Base-by-base conservation (phyloP, 2,113 vertebrate genomes). In the Vanacampus margaritifer region DNA sequence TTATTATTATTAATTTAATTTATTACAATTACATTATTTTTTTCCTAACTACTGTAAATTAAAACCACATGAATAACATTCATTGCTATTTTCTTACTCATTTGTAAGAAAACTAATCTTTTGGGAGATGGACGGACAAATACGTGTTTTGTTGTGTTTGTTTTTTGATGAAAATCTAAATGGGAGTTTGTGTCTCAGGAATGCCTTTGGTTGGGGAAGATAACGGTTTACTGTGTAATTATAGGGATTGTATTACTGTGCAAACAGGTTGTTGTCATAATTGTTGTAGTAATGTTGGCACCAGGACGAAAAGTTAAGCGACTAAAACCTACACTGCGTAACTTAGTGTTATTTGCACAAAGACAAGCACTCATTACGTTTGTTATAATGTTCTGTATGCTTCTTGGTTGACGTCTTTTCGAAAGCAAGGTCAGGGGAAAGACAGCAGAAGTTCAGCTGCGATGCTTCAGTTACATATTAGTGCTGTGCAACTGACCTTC, bases 351-450 rank as follows among this genome's bases (percentile, higher is more conserved):
- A 56, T 41, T 51, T 37, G 64, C 65, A 79, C 65, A 72, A 23
- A 54, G 67, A 64, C 63, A 69, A 72, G 64, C 61, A 64, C 65
- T 81, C 43, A 79, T 84, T 83, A 84, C 69, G 60, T 71, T 61
- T 72, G 53, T 36, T 24, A 58, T 71, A 73, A 73, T 53, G 58
- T 85, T 76, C 59, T 68, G 48, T 60, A 57, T 54, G 64, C 60
- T 37, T 58, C 35, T 35, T 16, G 14, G 54, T 67, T 68, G 23
- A 36, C 36, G 56, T 63, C 41, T 66, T 66, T 36, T 35, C 56
- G 37, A 67, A 65, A 7, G 12, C 17, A 5, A 7, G 36, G 37
- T 36, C 2, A n/a, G 21, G 35, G 54, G n/a, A 56, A 71, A 69
- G 71, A 65, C 66, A 32, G 19, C 21, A 19, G 12, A 28, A 53